Base-by-base conservation (phyloP, 2,113 vertebrate species). In the Nesoenas mayeri region DNA sequence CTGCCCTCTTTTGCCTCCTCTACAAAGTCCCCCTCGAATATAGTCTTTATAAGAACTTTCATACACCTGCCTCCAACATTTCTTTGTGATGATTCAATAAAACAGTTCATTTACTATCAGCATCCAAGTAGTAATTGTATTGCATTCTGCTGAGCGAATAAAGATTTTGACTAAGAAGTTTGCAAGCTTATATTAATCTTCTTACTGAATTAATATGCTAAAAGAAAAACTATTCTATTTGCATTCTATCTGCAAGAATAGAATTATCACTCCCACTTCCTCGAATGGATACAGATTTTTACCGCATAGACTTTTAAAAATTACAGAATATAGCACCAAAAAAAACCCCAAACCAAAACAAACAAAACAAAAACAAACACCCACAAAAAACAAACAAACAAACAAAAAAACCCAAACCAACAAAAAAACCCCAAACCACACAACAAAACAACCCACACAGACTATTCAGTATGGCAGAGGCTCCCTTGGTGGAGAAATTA, bases 141-240 rank as follows among this genome's bases (percentile, higher is more conserved):
- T 65, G 44, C 54, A 50, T 92, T 96, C 53, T 84, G n/a, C 32
- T 44, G 54, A 78, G 38, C 92, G 70, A 96, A 94, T 40, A 94
- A 90, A 93, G 90, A 81, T 88, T 92, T 91, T 94, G 65, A 90
- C 79, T 88, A 91, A 84, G 92, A 92, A 86, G 57, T 95, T 84
- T 79, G 53, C 65, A 92, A 92, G 77, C 69, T 91, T 96, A 79
- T 69, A 92, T 91, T 93, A 96, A 97, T 93, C 85, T 88, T 53
- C 92, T 96, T 95, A 95, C 69, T 78, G 90, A 96, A 93, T 95
- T 93, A 94, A 80, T 65, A 81, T 61, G 54, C 40, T 93, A 61
- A 84, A 94, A 91, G 66, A 85, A 91, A 93, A 94, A 69, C 6
- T 64, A 74, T 50, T 89, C 22, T 65, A 86, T 78, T 97, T 88